Evolutionary conservation across 2,797 vertebrate genomes (phyloP), one percentile per base, ranked within the genome.

Genomic region (Thripadectes ignobilis): DNA sequence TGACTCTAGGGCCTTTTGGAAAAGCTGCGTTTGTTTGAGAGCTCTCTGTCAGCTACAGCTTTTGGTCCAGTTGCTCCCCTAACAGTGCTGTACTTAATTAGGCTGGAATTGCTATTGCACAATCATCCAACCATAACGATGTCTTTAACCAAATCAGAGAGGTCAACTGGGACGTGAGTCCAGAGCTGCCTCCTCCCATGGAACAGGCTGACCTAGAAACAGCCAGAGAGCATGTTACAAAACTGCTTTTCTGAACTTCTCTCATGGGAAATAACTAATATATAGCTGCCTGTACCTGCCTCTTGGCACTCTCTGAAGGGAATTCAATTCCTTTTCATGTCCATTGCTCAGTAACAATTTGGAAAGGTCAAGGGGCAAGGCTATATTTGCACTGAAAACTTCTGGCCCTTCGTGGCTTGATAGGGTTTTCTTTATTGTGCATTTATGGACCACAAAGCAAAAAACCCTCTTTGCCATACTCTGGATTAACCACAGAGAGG

Each of bases 121-220:
- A 85, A 41, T 73, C 90, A 93, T 13, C 95, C 88, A 67, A 67
- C 77, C 88, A 67, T 85, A 79, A 89, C 2, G 34, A 94, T 67
- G 63, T 15, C 84, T 93, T 58, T 72, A 86, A 81, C 92, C 38
- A 48, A 65, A 89, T 52, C 90, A 85, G 63, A 89, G 76, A 69
- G 78, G 80, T 85, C 92, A 81, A 77, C 67, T 5, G 34, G 90
- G 92, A 75, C 83, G 45, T 3, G 6, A 49, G 38, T 59, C 74
- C 88, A 69, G 92, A 58, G 67, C 88, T 94, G 85, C 63, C 49
- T 68, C 51, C 83, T 89, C 87, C 84, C 43, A 68, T 10, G 32
- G 95, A 87, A 95, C 93, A 93, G 55, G 59, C 80, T 97, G 95
- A 96, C 96, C 96, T 91, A 97, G 92, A 97, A 97, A 95, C 77